Percentiles rank a stretch among this genome's conserved stretches.
These are phyloP conservation scores for Karalla daura DNA, from an alignment of 2,797 vertebrate genomes.

Conservation along the genomic window DNA sequence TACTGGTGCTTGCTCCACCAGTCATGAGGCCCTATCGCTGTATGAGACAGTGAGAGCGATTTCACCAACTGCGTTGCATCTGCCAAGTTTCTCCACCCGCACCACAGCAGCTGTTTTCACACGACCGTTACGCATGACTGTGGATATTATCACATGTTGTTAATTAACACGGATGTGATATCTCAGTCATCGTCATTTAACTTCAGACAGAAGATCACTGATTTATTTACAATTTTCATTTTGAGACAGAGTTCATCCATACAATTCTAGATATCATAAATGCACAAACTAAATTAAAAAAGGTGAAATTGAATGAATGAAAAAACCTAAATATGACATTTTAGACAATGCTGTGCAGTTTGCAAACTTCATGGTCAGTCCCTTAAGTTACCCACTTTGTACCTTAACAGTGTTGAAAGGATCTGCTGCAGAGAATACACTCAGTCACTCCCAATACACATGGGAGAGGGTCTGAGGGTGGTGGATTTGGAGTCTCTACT, in stretches of 20 bases:
- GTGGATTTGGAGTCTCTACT: too few species aligned
- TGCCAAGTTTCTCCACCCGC: neutral
- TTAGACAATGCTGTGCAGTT: neutral
- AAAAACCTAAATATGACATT: too few species aligned
- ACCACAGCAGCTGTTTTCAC: neutral
- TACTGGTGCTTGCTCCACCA: neutral
- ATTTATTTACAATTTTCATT: neutral
- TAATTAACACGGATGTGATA: neutral
- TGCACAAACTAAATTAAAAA: neutral
- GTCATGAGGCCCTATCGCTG: neutral
- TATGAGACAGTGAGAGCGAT: neutral
- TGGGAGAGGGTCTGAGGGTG: too few species aligned
- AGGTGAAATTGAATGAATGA: neutral
- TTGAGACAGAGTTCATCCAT: neutral
- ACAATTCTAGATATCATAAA: neutral
- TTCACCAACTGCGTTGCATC: neutral
- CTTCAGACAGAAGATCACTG: neutral
- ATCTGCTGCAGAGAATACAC: too few species aligned
- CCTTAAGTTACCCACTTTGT: too few species aligned
- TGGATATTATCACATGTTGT: neutral
- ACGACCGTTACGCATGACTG: neutral
- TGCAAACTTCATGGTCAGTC: neutral
- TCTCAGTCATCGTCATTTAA: neutral
- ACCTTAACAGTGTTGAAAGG: too few species aligned
- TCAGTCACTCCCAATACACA: too few species aligned